Evolutionary conservation across 2,113 vertebrate genomes (phyloP).

Genomic region (Rostratula benghalensis): DNA sequence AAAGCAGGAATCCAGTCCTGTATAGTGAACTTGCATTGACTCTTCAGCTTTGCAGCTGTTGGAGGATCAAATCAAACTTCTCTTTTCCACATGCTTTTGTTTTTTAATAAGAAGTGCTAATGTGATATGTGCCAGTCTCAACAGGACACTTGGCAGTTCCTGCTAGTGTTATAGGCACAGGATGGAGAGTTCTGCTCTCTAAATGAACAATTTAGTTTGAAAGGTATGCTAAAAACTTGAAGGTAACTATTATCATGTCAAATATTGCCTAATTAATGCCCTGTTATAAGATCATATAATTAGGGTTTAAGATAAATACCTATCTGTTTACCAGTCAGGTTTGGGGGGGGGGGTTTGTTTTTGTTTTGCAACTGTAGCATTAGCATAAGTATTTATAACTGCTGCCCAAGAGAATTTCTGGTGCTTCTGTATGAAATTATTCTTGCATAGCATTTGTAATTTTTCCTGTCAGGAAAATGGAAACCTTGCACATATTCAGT

Average conservation of each 20-base stretch:
- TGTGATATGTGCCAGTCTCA: not conserved
- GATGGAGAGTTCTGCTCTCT: not conserved
- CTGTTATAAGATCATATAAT: not conserved
- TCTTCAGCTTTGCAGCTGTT: not conserved
- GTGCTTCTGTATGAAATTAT: conserved; percentile 63
- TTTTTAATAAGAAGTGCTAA: not conserved
- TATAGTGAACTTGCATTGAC: not conserved
- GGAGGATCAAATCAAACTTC: not conserved
- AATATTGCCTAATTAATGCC: not conserved
- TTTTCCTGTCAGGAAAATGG: conserved; percentile 80
- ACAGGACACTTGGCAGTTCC: not conserved
- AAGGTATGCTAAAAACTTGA: not conserved
- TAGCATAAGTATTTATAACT: conserved; percentile 50
- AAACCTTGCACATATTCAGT: conserved; percentile 70
- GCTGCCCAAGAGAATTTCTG: conserved; percentile 58
- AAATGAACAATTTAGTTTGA: not conserved
- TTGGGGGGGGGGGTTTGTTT: too few relatives aligned
- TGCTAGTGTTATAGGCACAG: not conserved
- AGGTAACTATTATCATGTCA: not conserved
- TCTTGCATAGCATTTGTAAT: conserved; percentile 76
- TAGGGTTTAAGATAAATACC: not conserved
- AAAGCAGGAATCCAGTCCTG: not conserved
- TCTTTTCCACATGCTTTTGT: accelerated
- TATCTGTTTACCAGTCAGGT: not conserved
- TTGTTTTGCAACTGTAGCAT: conserved; percentile 25